These are phyloP conservation scores for Polypterus bichir DNA, from an alignment of 2,113 vertebrate genomes.

Conservation along the genomic window DNA sequence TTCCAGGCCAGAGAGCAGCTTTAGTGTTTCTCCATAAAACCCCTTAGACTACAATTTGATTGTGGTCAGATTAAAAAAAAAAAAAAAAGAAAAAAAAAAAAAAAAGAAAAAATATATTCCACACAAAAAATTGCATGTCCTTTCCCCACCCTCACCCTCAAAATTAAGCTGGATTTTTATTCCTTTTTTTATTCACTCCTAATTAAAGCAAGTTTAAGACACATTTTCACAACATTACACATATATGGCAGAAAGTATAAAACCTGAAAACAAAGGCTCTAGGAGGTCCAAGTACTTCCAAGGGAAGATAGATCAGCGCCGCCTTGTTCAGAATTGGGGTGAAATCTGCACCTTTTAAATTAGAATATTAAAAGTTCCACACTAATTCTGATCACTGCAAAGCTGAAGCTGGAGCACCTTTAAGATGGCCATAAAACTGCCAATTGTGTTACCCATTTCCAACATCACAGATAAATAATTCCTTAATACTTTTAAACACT, in stretches of 20 bases:
- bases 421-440: no score
- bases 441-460: not conserved
- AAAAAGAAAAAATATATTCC: no score
- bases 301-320: not conserved
- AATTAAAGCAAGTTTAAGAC: conserved; percentile 11
- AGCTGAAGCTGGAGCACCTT: not conserved
- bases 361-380: conserved; percentile 5
- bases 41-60: conserved; percentile 7
- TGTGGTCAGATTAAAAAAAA: not conserved
- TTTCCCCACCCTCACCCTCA: not conserved
- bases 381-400: conserved; percentile 1
- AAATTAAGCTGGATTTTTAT: conserved; percentile 5
- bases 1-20: conserved; percentile 54
- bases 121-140: not conserved
- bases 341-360: conserved; percentile 1
- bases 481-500: not conserved
- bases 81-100: no score
- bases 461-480: not conserved
- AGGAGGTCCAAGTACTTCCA: conserved; percentile 5
- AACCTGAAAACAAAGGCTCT: conserved; percentile 1
- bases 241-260: conserved; percentile 7
- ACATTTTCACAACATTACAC: conserved; percentile 13
- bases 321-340: not conserved
- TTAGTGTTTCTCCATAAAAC: conserved; percentile 36
- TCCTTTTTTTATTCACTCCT: conserved; percentile 2